Evolutionary conservation across 2,888 invertebrate species (phyloP), one percentile per base, ranked within the genome.

Genomic region (Polyommatus icarus): DNA sequence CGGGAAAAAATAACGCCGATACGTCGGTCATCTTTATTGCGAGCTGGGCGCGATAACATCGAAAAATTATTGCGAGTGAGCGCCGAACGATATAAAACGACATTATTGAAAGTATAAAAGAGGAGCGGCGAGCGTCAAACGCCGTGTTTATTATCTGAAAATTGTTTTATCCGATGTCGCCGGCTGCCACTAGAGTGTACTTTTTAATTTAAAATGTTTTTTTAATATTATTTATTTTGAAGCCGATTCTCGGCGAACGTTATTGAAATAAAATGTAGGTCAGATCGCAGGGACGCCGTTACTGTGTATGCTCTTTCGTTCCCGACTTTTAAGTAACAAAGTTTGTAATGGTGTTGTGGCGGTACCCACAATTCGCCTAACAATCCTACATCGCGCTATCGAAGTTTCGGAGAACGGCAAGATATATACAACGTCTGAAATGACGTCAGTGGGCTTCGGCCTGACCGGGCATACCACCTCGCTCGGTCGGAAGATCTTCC

Each of bases 1-100:
- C 12, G 67, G 12, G 67, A 32, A 29, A 32, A 29, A 32, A 67
- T 15, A 67, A 29, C 12, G 12, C 24, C 61, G 24, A 61, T 61
- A 61, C 61, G 61, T 67, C 29, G 29, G 67, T 67, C 67, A 32
- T 67, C 24, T 61, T 29, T 67, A 29, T 67, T 67, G 67, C 67
- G 61, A 24, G 61, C 10, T 12, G 5, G 7, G 12, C 61, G 61
- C 24, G 12, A 32, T 32, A 29, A 67, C 29, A 67, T 67, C 29
- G 29, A 32, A 29, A 61, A 10, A 32, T 29, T 4, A 67, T 67
- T 29, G 6, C 29, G 29, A 67, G 29, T 32, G 12, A 29, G 12
- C 18, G 67, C 29, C 29, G 29, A 32, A 29, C 18, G 29, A 29
- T 32, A 67, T 32, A 15, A 67, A 67, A 67, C 12, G 12, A 67